A percentile compares a stretch with the other conserved stretches of the same genome.
Evolutionary conservation across 2,113 vertebrate genomes (phyloP).

Genomic region (Notothenia coriiceps): DNA sequence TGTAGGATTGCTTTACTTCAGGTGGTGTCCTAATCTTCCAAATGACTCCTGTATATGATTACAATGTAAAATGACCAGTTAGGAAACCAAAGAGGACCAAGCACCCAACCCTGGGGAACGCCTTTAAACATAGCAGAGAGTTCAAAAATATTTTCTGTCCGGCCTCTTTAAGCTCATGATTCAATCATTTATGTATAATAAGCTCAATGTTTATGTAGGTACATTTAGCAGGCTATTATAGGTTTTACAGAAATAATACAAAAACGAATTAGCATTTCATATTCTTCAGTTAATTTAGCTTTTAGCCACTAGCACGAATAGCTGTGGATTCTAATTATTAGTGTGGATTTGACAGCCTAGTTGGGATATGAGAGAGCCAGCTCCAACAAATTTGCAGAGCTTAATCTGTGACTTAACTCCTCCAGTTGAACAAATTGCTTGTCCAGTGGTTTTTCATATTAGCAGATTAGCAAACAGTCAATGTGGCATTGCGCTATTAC

Average conservation of each 20-base stretch:
- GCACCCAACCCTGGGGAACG: no score
- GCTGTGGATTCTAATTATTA: slow-evolving; percentile 31
- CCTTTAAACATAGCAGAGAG: background rate
- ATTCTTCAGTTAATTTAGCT: slow-evolving; percentile 22
- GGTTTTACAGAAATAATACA: background rate
- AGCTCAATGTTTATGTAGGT: background rate
- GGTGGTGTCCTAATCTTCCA: background rate
- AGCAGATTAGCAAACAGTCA: slow-evolving; percentile 68
- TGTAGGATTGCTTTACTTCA: background rate
- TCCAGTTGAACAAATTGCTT: slow-evolving; percentile 53
- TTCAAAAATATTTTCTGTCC: background rate
- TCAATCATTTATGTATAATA: slow-evolving; percentile 2
- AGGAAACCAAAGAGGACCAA: no score
- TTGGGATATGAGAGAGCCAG: slow-evolving; percentile 2
- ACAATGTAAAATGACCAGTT: no score
- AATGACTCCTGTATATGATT: background rate
- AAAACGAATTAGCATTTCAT: background rate
- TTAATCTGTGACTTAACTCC: slow-evolving; percentile 60
- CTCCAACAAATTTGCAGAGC: slow-evolving; percentile 28
- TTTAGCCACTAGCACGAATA: slow-evolving; percentile 30
- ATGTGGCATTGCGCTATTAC: slow-evolving; percentile 67
- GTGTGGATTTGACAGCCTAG: slow-evolving; percentile 9
- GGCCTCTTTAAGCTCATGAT: background rate
- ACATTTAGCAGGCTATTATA: background rate
- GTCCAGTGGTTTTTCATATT: slow-evolving; percentile 51